phyloP scores from a whole-genome alignment of 2,888 invertebrate genomes.

The Diarsia brunnea region DNA sequence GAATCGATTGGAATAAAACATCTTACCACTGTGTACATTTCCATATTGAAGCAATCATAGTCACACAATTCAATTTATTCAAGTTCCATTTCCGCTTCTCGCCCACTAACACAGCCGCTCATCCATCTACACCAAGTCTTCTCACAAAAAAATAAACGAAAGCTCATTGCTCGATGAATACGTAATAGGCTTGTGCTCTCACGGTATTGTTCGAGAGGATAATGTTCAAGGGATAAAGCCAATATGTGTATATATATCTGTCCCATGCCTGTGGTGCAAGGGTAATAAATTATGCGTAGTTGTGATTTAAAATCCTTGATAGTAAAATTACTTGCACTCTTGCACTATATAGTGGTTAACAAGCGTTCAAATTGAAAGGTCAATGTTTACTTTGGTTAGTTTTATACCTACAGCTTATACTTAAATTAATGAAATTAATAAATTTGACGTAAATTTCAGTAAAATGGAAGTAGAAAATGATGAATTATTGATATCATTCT shows the following conservation, averaged over 20 bases:
- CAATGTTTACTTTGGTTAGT: neutral
- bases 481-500: neutral
- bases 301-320: conserved; percentile 19
- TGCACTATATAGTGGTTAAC: neutral
- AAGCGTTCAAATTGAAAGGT: neutral
- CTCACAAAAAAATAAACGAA: conserved; percentile 81
- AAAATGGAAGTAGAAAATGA: neutral
- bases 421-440: neutral
- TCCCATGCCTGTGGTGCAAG: conserved; percentile 38
- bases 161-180: conserved; percentile 81
- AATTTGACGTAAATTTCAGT: neutral
- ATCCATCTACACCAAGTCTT: conserved; percentile 77
- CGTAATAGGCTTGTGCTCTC: conserved; percentile 75
- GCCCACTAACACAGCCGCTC: conserved; percentile 79
- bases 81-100: conserved; percentile 81
- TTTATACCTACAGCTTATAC: neutral
- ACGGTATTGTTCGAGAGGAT: conserved; percentile 72
- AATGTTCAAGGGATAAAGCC: conserved; percentile 61
- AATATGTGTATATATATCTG: conserved; percentile 63
- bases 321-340: neutral
- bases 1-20: conserved; percentile 71
- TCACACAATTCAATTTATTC: conserved; percentile 86
- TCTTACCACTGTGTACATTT: conserved; percentile 75
- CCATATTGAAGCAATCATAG: conserved; percentile 81
- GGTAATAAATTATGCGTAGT: conserved; percentile 53